Base-by-base conservation (phyloP, 2,797 vertebrate species). In the Buceros bicornis region DNA sequence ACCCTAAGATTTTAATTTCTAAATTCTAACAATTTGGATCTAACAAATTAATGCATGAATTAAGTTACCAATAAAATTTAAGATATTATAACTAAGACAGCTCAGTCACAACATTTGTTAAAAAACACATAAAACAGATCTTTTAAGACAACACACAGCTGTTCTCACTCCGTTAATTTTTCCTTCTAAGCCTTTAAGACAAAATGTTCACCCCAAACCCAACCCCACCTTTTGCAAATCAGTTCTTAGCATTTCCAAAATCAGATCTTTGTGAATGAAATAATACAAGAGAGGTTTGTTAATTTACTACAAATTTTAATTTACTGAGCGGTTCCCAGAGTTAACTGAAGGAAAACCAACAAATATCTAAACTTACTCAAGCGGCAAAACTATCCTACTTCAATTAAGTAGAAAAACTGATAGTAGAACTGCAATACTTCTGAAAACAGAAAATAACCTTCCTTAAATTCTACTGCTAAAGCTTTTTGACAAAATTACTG, bases 41-140 rank as follows among this genome's bases (percentile, higher is more conserved):
- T 67, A 96, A 93, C 58, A 92, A 65, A 93, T 79, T 76, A 54
- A 58, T 57, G 35, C 7, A 50, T 37, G 7, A 93, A 93, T 50
- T 60, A 82, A 76, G 72, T 80, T 77, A 73, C 17, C 93, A 93
- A 61, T 93, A 96, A 70, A 87, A 94, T 48, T 86, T 69, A 71
- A 67, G 48, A 31, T 45, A 48, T 69, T 81, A 45, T 61, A 93
- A 91, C 33, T 43, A 82, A 92, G 87, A 56, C 47, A 95, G 31
- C 33, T 95, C 40, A 93, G 65, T 72, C 84, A 89, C 31, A 91
- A 43, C 48, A 19, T 1, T 3, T 16, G 19, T 51, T 73, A 40
- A 64, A 95, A 95, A 56, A 71, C 11, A 82, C 25, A 77, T 0
- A 40, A 8, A 15, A 29, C 37, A 72, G 31, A 8, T 2, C 8